Base-by-base conservation (phyloP, 1,140 invertebrate species). In the Apocrypta bakeri region DNA sequence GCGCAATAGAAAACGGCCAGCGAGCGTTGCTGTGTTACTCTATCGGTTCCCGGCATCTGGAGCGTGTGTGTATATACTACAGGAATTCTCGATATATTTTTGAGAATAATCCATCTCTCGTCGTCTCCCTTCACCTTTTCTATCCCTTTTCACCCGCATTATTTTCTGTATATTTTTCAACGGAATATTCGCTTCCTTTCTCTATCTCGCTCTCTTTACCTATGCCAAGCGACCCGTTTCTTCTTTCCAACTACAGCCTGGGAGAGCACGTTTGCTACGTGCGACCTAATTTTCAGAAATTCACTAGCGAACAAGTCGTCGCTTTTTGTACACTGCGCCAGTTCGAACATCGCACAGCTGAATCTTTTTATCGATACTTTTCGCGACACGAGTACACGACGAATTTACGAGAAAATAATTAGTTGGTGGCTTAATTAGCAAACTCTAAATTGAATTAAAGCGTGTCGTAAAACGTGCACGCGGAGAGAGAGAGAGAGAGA, bases 241-340 rank as follows among this genome's bases (percentile, higher is more conserved):
- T 11, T 8, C 33, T 17, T 42, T n/a, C 48, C 2, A 17, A n/a
- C 48, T 56, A 21, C 21, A 17, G 7, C 14, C 21, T 14, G n/a
- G 4, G 14, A 17, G 14, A 21, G 42, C 42, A 17, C 48, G 48
- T 56, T n/a, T 9, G 1, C 71, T 73, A 42, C 48, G 24, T 21
- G 17, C 48, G 40, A 75, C 48, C 48, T 75, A 75, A 75, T 75
- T 75, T 61, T 17, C n/a, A 12, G 48, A 56, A 56, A 56, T 56
- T n/a, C 48, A n/a, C 48, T 56, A 56, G 21, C 21, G 48, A 7
- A n/a, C 7, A 7, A 56, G 48, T 56, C 48, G 12, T 42, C 11
- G 40, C 40, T 42, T 42, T 42, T 42, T 42, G 4, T 12, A 42
- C 48, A 21, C 0, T 21, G 17, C 21, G 48, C 21, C 17, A 48